Evolutionary conservation across 2,113 vertebrate genomes (phyloP), one percentile per base, ranked within the genome.

Genomic region (Tricholaema leucomelas): DNA sequence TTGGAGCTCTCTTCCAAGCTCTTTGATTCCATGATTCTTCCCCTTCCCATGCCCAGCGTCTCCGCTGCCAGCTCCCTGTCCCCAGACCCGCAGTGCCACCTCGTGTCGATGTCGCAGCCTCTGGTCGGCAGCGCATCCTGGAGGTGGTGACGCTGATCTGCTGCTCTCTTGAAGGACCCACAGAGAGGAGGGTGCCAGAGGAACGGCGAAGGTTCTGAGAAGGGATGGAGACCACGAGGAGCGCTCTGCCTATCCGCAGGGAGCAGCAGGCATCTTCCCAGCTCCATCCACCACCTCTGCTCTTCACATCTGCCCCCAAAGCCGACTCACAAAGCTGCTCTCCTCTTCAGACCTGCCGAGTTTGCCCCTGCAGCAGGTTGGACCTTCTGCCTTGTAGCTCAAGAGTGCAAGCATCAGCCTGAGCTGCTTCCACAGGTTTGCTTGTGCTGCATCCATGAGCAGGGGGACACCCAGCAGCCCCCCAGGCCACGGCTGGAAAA

Each of bases 331-430:
- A 23, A 50, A 50, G 48, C 21, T 50, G 48, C 23, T 58, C 19
- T 40, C 18, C 28, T 25, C 42, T 7, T 8, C 30, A 14, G 28
- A 6, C 56, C 38, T 31, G 15, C 56, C 11, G 59, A 14, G 13
- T 14, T 31, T 31, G 36, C 21, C 28, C 38, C 56, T 8, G 56
- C 75, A 64, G 74, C 48, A 28, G 38, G 27, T 7, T 27, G 46
- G 27, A 55, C 21, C 38, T 27, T 27, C 44, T 42, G 15, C 85
- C 16, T 58, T 5, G 35, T 6, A n/a, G 27, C n/a, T 16, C 36
- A 2, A 27, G n/a, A 12, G 1, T 1, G 5, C 15, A 23, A 8
- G 27, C 5, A 28, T 17, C 28, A 4, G 14, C 12, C 38, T 56
- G 48, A 23, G 59, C 36, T 20, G 0, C 40, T 23, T 8, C 38